Conservation (phyloP, 2,888 invertebrate genomes). For the Noctua comes region DNA sequence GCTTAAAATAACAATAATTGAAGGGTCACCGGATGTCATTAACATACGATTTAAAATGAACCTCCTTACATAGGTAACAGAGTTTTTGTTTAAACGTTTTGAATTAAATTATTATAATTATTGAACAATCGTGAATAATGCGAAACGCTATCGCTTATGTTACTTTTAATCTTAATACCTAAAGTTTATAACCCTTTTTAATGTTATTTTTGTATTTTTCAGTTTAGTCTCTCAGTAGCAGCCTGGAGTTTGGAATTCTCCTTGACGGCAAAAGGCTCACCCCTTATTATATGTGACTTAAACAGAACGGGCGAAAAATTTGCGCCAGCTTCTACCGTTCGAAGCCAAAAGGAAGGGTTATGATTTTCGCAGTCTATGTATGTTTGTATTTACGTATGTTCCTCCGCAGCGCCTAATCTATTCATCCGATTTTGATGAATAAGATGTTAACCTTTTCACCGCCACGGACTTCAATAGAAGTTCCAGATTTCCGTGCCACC, state of each 20-base stretch:
- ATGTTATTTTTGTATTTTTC: neutral
- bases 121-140: slow-evolving; percentile 2
- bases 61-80: slow-evolving; percentile 33
- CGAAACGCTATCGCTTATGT: neutral
- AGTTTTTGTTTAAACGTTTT: slow-evolving; percentile 11
- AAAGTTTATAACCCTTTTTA: neutral
- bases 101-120: slow-evolving; percentile 19
- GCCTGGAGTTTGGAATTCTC: neutral
- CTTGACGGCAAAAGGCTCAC: no score
- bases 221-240: neutral
- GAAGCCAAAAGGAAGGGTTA: no score
- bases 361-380: no score
- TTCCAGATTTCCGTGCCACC: no score
- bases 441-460: no score
- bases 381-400: no score
- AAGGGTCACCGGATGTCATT: slow-evolving; percentile 34
- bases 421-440: no score
- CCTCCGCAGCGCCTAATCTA: no score
- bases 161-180: neutral
- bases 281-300: no score
- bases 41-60: slow-evolving; percentile 24
- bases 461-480: no score
- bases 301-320: neutral
- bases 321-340: no score
- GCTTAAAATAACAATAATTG: neutral